Evolutionary conservation across 2,113 vertebrate species (phyloP).

Genomic region (Noturus placidus): DNA sequence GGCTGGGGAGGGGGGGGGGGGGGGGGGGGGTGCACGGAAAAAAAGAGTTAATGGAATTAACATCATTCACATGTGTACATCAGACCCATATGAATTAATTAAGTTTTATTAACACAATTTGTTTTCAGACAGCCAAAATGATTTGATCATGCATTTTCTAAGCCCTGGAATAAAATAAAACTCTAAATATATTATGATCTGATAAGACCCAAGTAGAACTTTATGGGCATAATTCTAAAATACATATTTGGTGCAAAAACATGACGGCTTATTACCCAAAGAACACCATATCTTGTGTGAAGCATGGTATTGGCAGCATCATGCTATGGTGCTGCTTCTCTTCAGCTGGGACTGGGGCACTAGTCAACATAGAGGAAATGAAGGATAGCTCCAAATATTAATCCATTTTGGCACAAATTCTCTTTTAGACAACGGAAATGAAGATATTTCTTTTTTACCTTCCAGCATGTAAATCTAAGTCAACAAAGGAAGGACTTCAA

Average conservation of each 20-base stretch:
- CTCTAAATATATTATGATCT: background rate
- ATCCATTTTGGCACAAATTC: background rate
- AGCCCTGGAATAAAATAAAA: background rate
- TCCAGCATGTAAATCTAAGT: background rate
- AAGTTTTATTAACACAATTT: background rate
- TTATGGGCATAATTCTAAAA: background rate
- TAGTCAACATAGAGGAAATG: background rate
- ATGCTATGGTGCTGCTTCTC: background rate
- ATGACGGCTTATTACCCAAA: background rate
- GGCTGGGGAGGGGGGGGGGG: background rate
- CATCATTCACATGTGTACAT: background rate
- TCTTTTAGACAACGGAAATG: background rate
- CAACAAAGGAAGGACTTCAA: background rate
- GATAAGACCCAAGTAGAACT: background rate
- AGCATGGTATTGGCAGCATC: background rate
- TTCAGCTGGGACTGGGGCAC: background rate
- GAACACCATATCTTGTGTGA: background rate
- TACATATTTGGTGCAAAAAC: background rate
- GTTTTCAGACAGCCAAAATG: background rate
- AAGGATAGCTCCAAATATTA: background rate
- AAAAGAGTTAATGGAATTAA: background rate
- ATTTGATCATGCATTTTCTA: background rate
- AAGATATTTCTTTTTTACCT: background rate
- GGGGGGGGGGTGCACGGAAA: background rate
- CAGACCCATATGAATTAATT: background rate